Conservation (phyloP, 2,113 vertebrate species). For the Narcine bancroftii region DNA sequence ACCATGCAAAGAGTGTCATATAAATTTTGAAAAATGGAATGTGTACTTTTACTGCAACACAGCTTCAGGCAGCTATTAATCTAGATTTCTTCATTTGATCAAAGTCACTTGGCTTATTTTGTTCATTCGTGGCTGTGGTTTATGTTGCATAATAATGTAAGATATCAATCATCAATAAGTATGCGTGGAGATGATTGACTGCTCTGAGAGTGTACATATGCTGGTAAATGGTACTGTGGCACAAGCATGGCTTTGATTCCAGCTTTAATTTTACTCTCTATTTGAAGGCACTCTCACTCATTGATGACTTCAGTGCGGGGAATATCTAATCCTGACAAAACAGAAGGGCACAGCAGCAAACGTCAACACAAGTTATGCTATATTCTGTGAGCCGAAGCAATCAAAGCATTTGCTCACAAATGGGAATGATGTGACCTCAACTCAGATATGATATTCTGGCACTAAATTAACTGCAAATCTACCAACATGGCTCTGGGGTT, state of each 20-base stretch:
- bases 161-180: neutral
- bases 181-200: constrained; percentile 14
- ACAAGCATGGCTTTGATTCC: neutral
- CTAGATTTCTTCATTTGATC: neutral
- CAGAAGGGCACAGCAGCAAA: neutral
- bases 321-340: neutral
- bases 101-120: constrained; percentile 26
- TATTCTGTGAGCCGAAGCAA: neutral
- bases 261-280: neutral
- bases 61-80: neutral
- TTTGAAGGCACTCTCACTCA: neutral
- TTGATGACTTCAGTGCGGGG: neutral
- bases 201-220: neutral
- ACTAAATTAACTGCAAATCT: neutral
- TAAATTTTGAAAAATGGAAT: neutral
- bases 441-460: neutral
- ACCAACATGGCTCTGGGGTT: neutral
- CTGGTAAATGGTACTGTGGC: neutral
- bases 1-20: neutral
- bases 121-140: neutral
- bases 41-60: neutral
- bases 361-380: neutral
- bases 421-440: too few relatives aligned
- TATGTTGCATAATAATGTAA: neutral
- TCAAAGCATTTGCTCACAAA: neutral